phyloP scores from a whole-genome alignment of 2,113 vertebrate genomes.

The Pomatostomus ruficeps region DNA sequence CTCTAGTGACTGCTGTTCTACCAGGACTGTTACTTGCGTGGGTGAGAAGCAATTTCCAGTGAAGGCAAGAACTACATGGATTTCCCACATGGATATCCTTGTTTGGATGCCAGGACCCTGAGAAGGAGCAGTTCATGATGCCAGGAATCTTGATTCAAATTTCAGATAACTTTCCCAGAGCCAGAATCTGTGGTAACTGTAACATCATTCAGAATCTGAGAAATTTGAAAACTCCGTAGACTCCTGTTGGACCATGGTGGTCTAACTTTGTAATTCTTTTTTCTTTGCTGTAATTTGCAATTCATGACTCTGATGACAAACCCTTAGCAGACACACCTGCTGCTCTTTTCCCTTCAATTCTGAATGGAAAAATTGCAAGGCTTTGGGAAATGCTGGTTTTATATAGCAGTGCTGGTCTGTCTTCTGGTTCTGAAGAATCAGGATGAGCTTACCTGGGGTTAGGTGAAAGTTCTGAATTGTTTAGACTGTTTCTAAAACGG shows the following conservation, averaged over 20 bases:
- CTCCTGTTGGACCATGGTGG: background rate
- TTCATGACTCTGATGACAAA: background rate
- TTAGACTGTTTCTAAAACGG: background rate
- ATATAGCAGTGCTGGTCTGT: background rate
- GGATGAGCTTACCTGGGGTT: background rate
- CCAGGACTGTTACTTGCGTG: background rate
- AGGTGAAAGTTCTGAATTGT: background rate
- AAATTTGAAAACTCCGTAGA: background rate
- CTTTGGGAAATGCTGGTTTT: background rate
- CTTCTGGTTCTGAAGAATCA: background rate
- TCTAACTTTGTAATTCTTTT: background rate
- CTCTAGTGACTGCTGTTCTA: background rate
- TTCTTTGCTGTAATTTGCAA: background rate
- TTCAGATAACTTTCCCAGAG: background rate
- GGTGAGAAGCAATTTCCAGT: background rate
- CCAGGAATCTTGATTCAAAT: background rate
- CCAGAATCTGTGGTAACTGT: background rate
- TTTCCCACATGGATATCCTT: background rate
- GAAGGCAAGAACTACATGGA: background rate
- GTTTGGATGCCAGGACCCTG: background rate
- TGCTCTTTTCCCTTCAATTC: background rate
- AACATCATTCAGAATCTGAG: background rate
- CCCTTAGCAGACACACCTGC: background rate
- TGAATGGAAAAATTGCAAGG: background rate
- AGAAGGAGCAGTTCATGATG: background rate